Base-by-base conservation (phyloP, 2,797 vertebrate species). In the Mormyrus proboscirostris region DNA sequence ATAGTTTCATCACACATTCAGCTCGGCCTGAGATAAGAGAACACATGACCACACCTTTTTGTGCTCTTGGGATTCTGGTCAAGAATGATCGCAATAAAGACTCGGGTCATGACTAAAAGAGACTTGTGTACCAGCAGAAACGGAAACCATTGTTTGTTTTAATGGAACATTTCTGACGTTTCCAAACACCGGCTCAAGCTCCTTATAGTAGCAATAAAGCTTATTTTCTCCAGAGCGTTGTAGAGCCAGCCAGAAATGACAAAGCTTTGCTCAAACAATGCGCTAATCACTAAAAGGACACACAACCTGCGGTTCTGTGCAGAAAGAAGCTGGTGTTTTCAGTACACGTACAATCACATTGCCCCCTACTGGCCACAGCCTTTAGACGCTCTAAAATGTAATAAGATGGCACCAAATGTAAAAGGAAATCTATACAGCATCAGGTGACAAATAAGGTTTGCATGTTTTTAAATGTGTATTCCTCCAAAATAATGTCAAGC, bases 181-280 rank as follows among this genome's bases (percentile, higher is more conserved):
- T 89, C 90, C 73, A 33, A 84, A 88, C 88, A 88, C 16, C 2
- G 53, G 88, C 89, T 89, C 86, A 88, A 62, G 82, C 57, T 88
- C 91, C 86, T 90, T 91, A 93, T 91, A 90, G 88, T 89, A 88
- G 88, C 87, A 90, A 76, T 90, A 91, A 90, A 93, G 93, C 92
- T 94, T 94, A 93, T 94, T 91, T 95, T 94, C 92, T 91, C 87
- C 84, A 85, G 88, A 93, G 91, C 91, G 89, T 90, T 92, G 91
- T 90, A 92, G 93, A 94, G 93, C 94, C 92, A 92, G 93, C 88
- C 93, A 94, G 94, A 95, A 91, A 94, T 91, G 94, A 91, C 90
- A 93, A 55, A 93, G 92, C 94, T 93, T 89, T 94, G 89, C 92
- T 94, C 94, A 93, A 94, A 95, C 93, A 92, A 88, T 89, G 91